Evolutionary conservation across 2,888 invertebrate genomes (phyloP), one percentile per base, ranked within the genome.

Genomic region (Dugesia japonica): DNA sequence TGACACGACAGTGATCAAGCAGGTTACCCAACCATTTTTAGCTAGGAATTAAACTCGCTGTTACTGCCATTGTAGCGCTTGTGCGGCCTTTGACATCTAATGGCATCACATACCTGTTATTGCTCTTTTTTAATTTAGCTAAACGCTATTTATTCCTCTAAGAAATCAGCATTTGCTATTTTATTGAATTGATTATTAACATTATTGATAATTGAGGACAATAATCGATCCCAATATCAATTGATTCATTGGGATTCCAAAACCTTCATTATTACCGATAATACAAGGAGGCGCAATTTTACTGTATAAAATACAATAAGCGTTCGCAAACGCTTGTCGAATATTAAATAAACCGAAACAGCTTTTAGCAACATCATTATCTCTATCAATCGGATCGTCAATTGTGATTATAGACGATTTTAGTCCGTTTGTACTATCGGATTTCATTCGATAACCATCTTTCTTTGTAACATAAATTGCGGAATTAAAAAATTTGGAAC

Each of bases 321-420:
- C 56, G 56, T 23, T 4, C 17, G 56, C 1, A n/a, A 56, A 56
- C 7, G 56, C 56, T 4, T 56, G 56, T 13, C 56, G 56, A n/a
- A 56, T 56, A 23, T 56, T 56, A 23, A 56, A 56, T 56, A 56
- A n/a, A 7, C 56, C 56, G 23, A 9, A 56, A 56, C 56, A 56
- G n/a, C 56, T 56, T 56, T 56, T 56, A n/a, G 56, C 56, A n/a
- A 56, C 56, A 23, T 56, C 56, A n/a, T 56, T 56, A 56, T 56
- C 56, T 56, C n/a, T 56, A 56, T 56, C 56, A 23, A 56, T 23
- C n/a, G 56, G 56, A 56, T 56, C 56, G n/a, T 56, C 56, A n/a
- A 56, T 56, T 20, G 20, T 56, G 56, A 56, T 56, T 56, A 56
- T 56, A 20, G 56, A 56, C 17, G 56, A 56, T 23, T 56, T 56